Conservation (phyloP, 92 coral and sea anemone species). For the Bergia sp. region DNA sequence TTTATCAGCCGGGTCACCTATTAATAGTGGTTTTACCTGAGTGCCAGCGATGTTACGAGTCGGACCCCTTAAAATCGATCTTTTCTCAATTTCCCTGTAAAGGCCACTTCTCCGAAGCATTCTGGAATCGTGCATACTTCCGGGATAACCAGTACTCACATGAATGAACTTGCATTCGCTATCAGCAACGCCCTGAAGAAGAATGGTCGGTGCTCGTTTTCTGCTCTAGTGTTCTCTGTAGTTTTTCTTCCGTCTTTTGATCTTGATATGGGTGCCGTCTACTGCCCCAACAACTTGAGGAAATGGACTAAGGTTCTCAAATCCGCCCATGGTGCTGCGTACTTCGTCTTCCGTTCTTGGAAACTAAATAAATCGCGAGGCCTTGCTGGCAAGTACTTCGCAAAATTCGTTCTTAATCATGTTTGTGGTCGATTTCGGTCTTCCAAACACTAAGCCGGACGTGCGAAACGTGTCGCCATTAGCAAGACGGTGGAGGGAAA, state of each 20-base stretch:
- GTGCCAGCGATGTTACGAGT: constrained; percentile 35
- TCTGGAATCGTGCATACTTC: constrained; percentile 48
- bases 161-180: constrained; percentile 53
- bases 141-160: constrained; percentile 61
- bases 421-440: constrained; percentile 58
- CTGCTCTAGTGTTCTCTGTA: constrained; percentile 44
- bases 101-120: constrained; percentile 57
- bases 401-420: constrained; percentile 66
- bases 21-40: constrained; percentile 47
- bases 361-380: constrained; percentile 56
- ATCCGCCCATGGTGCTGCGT: constrained; percentile 40
- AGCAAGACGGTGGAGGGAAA: constrained; percentile 54
- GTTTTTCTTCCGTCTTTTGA: constrained; percentile 50
- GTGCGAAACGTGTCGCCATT: constrained; percentile 57
- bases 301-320: constrained; percentile 40
- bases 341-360: constrained; percentile 52
- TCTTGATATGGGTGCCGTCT: constrained; percentile 49
- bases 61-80: constrained; percentile 49
- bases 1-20: constrained; percentile 41
- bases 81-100: constrained; percentile 51
- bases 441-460: constrained; percentile 53
- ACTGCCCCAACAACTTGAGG: constrained; percentile 71
- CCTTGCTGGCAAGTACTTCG: constrained; percentile 50
- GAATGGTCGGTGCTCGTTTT: constrained; percentile 50
- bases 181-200: constrained; percentile 52